Conservation (phyloP, 2,888 invertebrate genomes). For the Drosophila acutilabella region DNA sequence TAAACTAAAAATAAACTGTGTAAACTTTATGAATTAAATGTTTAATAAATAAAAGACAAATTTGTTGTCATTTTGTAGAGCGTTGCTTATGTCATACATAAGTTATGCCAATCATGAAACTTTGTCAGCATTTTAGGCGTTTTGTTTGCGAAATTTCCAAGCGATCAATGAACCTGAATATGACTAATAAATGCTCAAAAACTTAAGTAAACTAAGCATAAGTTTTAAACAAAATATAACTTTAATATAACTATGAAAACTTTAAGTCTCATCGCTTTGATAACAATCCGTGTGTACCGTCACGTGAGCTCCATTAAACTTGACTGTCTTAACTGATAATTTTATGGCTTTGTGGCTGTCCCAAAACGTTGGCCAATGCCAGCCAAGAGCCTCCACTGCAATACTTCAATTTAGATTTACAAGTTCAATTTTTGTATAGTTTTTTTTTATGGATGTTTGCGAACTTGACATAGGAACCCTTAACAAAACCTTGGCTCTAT, state of each 20-base stretch:
- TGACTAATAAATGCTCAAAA: conserved; percentile 13
- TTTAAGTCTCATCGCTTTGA: neutral
- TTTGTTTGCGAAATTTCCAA: too few relatives aligned
- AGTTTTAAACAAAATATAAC: neutral
- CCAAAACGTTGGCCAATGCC: conserved; percentile 29
- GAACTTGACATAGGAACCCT: conserved; percentile 42
- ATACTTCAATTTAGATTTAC: conserved; percentile 16
- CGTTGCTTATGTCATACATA: neutral
- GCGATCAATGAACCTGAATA: conserved; percentile 34
- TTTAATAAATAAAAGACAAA: neutral
- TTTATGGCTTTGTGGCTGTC: conserved; percentile 13
- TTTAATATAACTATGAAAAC: neutral
- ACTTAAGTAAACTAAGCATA: neutral
- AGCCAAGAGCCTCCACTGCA: conserved; percentile 24
- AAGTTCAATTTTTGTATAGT: conserved; percentile 24
- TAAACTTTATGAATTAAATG: neutral
- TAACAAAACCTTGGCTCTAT: conserved; percentile 9
- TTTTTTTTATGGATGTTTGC: neutral
- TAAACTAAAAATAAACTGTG: neutral
- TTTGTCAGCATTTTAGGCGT: neutral
- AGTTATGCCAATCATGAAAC: neutral
- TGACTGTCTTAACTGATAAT: conserved; percentile 29
- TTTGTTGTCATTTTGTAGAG: neutral
- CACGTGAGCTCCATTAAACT: conserved; percentile 52
- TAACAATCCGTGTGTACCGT: conserved; percentile 10